Percentiles rank a stretch among this genome's conserved stretches.
phyloP scores from a whole-genome alignment of 2,797 vertebrate species.

The Galago senegalensis region DNA sequence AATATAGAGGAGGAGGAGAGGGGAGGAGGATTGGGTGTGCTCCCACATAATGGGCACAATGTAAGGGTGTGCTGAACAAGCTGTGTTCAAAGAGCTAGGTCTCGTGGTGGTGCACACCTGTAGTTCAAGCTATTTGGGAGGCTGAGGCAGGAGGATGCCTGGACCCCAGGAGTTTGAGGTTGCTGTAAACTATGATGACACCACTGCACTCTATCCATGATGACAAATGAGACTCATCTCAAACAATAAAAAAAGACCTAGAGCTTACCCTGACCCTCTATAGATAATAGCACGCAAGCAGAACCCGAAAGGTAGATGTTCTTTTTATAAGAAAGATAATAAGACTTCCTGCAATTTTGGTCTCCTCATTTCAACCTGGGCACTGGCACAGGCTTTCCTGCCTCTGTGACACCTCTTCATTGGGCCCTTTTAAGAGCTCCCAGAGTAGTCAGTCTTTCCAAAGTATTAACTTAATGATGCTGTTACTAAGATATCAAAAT shows the following conservation, averaged over 20 bases:
- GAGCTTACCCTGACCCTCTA: background rate
- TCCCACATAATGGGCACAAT: too few species aligned
- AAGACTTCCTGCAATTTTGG: background rate
- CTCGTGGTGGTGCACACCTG: background rate
- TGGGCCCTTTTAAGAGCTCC: background rate
- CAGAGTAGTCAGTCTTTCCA: slow-evolving; percentile 36
- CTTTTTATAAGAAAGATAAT: background rate
- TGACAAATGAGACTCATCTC: background rate
- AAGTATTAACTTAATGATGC: slow-evolving; percentile 22
- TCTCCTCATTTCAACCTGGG: background rate
- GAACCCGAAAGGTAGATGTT: background rate
- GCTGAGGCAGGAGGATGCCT: background rate
- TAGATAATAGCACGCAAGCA: background rate
- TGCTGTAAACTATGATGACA: background rate
- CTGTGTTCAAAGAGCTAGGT: background rate
- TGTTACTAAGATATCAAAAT: too few species aligned
- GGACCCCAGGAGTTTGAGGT: background rate
- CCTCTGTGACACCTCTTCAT: background rate
- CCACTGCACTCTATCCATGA: background rate
- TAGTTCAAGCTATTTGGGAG: background rate
- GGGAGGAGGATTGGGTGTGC: too few species aligned
- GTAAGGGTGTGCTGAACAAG: too few species aligned
- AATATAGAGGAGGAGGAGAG: background rate
- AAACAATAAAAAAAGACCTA: background rate
- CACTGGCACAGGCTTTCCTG: background rate